Conservation (phyloP, 2,888 invertebrate species). For the Colostygia pectinataria region DNA sequence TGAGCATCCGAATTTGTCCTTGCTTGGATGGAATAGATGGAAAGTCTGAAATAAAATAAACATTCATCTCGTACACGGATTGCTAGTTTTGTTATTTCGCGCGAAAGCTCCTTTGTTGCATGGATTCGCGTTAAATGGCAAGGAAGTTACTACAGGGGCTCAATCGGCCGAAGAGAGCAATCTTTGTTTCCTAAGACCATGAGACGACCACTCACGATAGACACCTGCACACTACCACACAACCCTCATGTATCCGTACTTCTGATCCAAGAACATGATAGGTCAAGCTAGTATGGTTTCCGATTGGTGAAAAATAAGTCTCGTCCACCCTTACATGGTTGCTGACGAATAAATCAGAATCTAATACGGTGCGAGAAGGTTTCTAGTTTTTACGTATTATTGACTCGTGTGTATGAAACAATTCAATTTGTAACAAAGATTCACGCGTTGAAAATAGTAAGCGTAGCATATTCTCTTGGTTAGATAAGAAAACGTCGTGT, state of each 20-base stretch:
- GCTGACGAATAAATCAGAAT: constrained; percentile 76
- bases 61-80: constrained; percentile 58
- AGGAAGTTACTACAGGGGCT: constrained; percentile 79
- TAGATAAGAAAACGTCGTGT: no score
- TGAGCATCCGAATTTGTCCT: neutral
- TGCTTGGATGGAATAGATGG: constrained; percentile 1
- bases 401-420: constrained; percentile 35
- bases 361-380: constrained; percentile 73
- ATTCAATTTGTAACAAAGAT: no score
- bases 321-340: constrained; percentile 68
- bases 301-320: constrained; percentile 42
- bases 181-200: constrained; percentile 79
- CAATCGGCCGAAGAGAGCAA: constrained; percentile 77
- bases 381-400: constrained; percentile 73
- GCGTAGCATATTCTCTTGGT: no score
- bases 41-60: constrained; percentile 42
- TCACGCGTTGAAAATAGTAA: no score
- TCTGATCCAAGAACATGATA: constrained; percentile 36
- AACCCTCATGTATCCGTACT: constrained; percentile 4
- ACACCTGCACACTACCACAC: constrained; percentile 49
- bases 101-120: constrained; percentile 78
- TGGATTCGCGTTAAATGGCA: constrained; percentile 80
- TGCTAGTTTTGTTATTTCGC: constrained; percentile 81
- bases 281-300: constrained; percentile 54
- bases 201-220: constrained; percentile 58